Evolutionary conservation across 2,888 invertebrate genomes (phyloP).

Genomic region (Spodoptera exigua): DNA sequence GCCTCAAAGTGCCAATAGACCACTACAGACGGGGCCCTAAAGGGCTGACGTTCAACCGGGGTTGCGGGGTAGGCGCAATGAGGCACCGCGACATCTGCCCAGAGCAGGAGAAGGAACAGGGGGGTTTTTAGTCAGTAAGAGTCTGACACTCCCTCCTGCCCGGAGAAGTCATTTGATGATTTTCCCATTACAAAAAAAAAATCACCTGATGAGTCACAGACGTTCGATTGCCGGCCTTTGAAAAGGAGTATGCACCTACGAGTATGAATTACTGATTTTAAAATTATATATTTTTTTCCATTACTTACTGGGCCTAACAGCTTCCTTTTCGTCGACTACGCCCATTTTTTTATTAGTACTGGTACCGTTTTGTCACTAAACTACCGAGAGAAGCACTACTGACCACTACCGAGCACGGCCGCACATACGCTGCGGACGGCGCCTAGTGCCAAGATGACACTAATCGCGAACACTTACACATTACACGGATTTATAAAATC

Average conservation of each 20-base stretch:
- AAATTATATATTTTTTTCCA: not conserved
- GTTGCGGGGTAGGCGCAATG: too few relatives aligned
- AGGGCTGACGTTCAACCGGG: too few relatives aligned
- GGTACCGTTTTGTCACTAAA: conserved; percentile 22
- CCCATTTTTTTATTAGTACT: conserved; percentile 51
- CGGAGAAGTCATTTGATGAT: too few relatives aligned
- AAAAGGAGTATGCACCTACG: not conserved
- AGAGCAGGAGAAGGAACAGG: too few relatives aligned
- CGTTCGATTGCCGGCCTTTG: too few relatives aligned
- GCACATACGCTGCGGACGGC: conserved; percentile 36
- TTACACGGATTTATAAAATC: conserved; percentile 22
- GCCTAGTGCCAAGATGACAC: conserved; percentile 48
- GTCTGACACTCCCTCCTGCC: too few relatives aligned
- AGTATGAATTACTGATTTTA: conserved; percentile 1
- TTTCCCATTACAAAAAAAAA: too few relatives aligned
- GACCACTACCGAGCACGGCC: conserved; percentile 13
- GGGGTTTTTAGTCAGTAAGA: too few relatives aligned
- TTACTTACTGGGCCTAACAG: conserved; percentile 67
- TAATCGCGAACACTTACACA: conserved; percentile 32
- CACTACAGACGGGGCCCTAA: too few relatives aligned
- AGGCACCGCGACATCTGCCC: too few relatives aligned
- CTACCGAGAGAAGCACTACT: not conserved
- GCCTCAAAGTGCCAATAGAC: too few relatives aligned
- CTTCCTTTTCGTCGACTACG: conserved; percentile 49
- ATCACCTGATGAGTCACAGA: too few relatives aligned